These are phyloP conservation scores for Enoplosus armatus DNA, from an alignment of 2,797 vertebrate genomes.

Conservation along the genomic window DNA sequence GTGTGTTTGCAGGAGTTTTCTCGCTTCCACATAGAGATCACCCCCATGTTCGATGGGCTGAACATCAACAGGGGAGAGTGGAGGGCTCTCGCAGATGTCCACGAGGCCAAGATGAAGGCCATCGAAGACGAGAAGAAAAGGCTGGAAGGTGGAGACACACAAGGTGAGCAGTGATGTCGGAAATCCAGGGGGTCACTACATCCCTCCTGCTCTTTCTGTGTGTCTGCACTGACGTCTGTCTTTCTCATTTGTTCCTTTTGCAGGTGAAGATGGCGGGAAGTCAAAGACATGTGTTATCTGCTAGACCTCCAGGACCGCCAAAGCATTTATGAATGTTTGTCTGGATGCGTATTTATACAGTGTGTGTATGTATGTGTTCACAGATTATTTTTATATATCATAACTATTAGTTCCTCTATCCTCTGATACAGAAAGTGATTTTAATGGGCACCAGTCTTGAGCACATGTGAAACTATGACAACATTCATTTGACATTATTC, in stretches of 20 bases:
- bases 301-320: slow-evolving; percentile 63
- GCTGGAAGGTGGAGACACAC: slow-evolving; percentile 77
- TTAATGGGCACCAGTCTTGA: neutral
- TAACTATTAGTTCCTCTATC: slow-evolving; percentile 9
- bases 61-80: slow-evolving; percentile 89
- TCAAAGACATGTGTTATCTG: slow-evolving; percentile 92
- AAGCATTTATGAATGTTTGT: slow-evolving; percentile 25
- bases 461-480: neutral
- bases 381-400: slow-evolving; percentile 52
- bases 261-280: slow-evolving; percentile 78
- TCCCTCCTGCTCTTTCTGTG: neutral
- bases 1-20: slow-evolving; percentile 86
- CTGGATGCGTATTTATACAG: slow-evolving; percentile 43
- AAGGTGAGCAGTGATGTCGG: slow-evolving; percentile 20
- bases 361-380: slow-evolving; percentile 30
- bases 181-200: neutral
- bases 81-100: slow-evolving; percentile 89
- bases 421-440: slow-evolving; percentile 15
- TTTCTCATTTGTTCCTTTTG: neutral
- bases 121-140: slow-evolving; percentile 87
- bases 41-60: slow-evolving; percentile 88
- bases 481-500: neutral
- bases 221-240: neutral
- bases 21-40: slow-evolving; percentile 90
- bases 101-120: slow-evolving; percentile 88